These are phyloP conservation scores for Discoglossus pictus DNA, from an alignment of 2,797 vertebrate genomes.

Conservation along the genomic window DNA sequence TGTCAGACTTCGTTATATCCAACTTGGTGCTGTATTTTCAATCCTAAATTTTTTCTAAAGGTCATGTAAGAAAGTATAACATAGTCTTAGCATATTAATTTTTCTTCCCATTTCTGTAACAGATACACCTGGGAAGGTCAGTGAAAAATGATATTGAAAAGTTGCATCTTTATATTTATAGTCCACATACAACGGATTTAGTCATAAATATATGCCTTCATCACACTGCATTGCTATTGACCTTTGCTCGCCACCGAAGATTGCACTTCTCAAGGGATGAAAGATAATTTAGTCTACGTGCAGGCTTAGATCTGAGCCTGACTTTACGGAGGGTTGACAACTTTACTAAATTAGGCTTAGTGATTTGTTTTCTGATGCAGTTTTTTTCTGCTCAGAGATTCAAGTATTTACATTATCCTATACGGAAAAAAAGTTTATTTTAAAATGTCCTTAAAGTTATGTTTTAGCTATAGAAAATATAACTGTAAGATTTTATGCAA, in stretches of 20 bases:
- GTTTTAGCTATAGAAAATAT: no score
- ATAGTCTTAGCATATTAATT: slow-evolving; percentile 58
- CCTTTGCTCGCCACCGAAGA: slow-evolving; percentile 25
- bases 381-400: no score
- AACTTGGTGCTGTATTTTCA: slow-evolving; percentile 50
- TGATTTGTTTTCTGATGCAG: slow-evolving; percentile 8
- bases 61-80: slow-evolving; percentile 51
- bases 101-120: slow-evolving; percentile 42
- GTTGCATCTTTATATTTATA: slow-evolving; percentile 47
- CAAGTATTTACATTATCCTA: no score
- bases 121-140: slow-evolving; percentile 48
- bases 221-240: slow-evolving; percentile 6
- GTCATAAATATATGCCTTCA: background rate
- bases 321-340: slow-evolving; percentile 36
- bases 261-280: slow-evolving; percentile 41
- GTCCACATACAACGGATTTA: background rate
- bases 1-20: slow-evolving; percentile 53
- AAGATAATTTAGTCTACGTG: slow-evolving; percentile 50
- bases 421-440: no score
- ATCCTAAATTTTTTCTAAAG: slow-evolving; percentile 58
- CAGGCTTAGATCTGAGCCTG: slow-evolving; percentile 27
- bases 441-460: no score
- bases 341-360: slow-evolving; percentile 42
- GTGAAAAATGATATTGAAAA: slow-evolving; percentile 41
- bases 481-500: no score